Evolutionary conservation across 2,888 invertebrate genomes (phyloP).

Genomic region (Eupithecia subfuscata): DNA sequence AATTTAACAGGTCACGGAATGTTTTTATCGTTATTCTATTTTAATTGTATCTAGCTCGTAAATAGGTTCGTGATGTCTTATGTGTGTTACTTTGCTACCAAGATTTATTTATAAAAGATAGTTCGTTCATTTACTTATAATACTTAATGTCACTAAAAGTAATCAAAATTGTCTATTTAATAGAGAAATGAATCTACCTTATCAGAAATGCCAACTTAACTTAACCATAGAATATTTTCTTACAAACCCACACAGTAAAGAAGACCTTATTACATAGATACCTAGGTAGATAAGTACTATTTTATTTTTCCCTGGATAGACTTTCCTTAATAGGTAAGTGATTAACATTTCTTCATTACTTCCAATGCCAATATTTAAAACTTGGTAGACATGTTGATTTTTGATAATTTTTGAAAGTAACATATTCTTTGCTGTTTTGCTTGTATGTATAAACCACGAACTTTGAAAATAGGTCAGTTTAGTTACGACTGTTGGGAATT

Average conservation of each 20-base stretch:
- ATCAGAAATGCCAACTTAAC: neutral
- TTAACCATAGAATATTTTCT: neutral
- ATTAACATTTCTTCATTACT: neutral
- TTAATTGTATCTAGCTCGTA: slow-evolving; percentile 30
- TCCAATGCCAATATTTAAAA: neutral
- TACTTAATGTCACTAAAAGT: neutral
- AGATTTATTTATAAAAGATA: slow-evolving; percentile 9
- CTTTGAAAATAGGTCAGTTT: neutral
- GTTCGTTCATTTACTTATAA: neutral
- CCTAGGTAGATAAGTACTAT: neutral
- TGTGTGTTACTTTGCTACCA: slow-evolving; percentile 30
- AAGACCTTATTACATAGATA: neutral
- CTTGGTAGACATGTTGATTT: neutral
- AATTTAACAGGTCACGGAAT: slow-evolving; percentile 33
- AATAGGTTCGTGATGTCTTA: slow-evolving; percentile 32
- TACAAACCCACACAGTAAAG: neutral
- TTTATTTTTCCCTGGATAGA: neutral
- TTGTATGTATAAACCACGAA: neutral
- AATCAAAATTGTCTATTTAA: neutral
- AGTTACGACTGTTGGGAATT: neutral
- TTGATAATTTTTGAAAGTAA: neutral
- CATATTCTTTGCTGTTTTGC: neutral
- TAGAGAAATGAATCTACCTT: neutral
- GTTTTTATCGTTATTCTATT: slow-evolving; percentile 39
- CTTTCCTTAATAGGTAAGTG: neutral